Conservation (phyloP, 2,797 vertebrate genomes). For the Phrynocephalus vlangalii region DNA sequence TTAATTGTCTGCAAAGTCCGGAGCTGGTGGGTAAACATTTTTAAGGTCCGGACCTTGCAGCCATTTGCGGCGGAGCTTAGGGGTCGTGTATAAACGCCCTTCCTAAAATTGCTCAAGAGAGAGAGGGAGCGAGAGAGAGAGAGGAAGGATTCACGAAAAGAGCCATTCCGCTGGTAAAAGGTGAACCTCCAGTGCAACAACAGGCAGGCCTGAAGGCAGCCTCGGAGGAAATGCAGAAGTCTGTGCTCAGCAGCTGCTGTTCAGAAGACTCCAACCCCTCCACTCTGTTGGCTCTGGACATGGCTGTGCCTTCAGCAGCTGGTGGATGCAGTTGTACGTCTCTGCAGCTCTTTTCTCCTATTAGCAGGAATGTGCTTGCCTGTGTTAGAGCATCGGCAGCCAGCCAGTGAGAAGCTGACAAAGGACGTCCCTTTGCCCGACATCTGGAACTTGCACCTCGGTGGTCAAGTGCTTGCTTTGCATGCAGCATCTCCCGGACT, state of each 20-base stretch:
- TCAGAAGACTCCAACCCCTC: background rate
- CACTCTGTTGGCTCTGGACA: background rate
- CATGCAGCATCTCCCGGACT: no score
- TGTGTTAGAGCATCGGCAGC: background rate
- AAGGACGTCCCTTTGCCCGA: no score
- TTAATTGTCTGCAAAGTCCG: no score
- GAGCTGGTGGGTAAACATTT: no score
- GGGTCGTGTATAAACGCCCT: no score
- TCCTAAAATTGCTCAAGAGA: background rate
- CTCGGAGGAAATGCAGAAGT: background rate
- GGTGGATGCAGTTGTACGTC: background rate
- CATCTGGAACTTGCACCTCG: no score
- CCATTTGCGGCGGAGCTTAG: no score
- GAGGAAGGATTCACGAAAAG: background rate
- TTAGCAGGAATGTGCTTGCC: background rate
- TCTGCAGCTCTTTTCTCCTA: background rate
- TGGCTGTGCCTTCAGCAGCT: background rate
- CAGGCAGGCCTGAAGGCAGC: no score
- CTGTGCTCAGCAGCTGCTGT: background rate
- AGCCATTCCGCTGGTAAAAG: background rate
- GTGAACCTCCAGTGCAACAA: background rate
- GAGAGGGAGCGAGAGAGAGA: background rate
- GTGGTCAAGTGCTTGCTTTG: no score
- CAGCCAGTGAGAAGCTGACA: background rate
- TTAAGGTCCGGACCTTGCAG: no score